A percentile compares a stretch with the other conserved stretches of the same genome.
Conservation (phyloP, 2,113 vertebrate genomes). For the Morphnarchus princeps region DNA sequence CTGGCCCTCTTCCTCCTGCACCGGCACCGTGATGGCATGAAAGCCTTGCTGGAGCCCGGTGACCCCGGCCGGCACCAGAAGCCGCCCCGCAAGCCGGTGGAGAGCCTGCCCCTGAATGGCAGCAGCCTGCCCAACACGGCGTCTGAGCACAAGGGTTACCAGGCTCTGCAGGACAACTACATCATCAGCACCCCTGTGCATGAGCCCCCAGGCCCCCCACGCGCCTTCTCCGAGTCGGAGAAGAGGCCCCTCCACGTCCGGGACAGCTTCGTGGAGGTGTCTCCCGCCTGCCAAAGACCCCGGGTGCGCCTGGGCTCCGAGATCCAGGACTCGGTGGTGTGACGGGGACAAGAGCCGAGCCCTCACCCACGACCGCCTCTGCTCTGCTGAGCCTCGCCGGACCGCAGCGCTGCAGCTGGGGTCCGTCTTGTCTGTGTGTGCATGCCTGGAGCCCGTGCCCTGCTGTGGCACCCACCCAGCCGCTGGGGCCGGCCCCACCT, state of each 20-base stretch:
- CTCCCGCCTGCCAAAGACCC: slow-evolving; percentile 82
- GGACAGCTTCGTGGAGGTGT: slow-evolving; percentile 89
- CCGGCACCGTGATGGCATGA: slow-evolving; percentile 83
- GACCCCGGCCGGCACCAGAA: slow-evolving; percentile 82
- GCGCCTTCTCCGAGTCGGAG: slow-evolving; percentile 82
- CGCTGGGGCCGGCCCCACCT: accelerated
- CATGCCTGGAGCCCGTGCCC: neutral
- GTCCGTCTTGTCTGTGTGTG: slow-evolving; percentile 6
- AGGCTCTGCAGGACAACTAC: slow-evolving; percentile 89
- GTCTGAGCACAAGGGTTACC: slow-evolving; percentile 92
- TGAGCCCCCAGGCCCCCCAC: slow-evolving; percentile 75
- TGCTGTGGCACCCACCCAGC: neutral
- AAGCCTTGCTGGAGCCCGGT: slow-evolving; percentile 85
- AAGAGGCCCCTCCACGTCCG: slow-evolving; percentile 84
- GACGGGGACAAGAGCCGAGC: neutral
- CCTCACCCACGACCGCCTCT: accelerated
- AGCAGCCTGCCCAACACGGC: slow-evolving; percentile 65
- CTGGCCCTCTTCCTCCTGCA: slow-evolving; percentile 84
- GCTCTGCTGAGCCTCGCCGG: slow-evolving; percentile 14
- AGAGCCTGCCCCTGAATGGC: slow-evolving; percentile 89
- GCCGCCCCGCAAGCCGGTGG: slow-evolving; percentile 76
- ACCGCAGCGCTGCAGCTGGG: accelerated
- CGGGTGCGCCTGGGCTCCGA: slow-evolving; percentile 92
- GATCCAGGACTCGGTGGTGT: slow-evolving; percentile 96
- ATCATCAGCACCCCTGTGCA: slow-evolving; percentile 80